Percentiles rank a stretch among this genome's conserved stretches.
Evolutionary conservation across 2,113 vertebrate genomes (phyloP).

Genomic region (Butorides virescens): DNA sequence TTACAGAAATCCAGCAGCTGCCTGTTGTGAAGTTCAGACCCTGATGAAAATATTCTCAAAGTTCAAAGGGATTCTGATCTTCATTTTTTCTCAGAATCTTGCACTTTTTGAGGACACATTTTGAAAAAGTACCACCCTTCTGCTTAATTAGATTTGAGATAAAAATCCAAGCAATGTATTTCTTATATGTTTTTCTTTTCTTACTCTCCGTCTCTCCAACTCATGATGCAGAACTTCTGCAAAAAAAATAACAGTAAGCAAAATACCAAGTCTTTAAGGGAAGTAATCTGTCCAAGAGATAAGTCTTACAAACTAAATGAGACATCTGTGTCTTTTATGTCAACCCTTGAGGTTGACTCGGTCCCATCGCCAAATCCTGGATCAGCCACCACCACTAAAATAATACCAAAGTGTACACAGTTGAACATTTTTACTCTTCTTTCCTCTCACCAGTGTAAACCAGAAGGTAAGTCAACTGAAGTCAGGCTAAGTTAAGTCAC

Average conservation of each 20-base stretch:
- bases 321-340: not conserved
- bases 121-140: not conserved
- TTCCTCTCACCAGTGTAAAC: not conserved
- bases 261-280: not conserved
- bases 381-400: not conserved
- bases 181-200: not conserved
- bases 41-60: not conserved
- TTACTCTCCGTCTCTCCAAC: not conserved
- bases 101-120: not conserved
- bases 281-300: not conserved
- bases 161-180: not conserved
- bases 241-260: not conserved
- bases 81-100: not conserved
- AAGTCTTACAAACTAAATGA: not conserved
- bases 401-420: not conserved
- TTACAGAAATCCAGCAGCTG: not conserved
- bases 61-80: not conserved
- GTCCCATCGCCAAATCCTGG: not conserved
- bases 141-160: not conserved
- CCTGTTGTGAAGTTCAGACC: not conserved
- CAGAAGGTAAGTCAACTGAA: not conserved
- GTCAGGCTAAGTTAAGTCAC: not conserved
- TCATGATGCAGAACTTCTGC: not conserved
- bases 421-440: not conserved
- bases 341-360: not conserved